Base-by-base conservation (phyloP, 2,113 vertebrate species). In the Petromus typicus region DNA sequence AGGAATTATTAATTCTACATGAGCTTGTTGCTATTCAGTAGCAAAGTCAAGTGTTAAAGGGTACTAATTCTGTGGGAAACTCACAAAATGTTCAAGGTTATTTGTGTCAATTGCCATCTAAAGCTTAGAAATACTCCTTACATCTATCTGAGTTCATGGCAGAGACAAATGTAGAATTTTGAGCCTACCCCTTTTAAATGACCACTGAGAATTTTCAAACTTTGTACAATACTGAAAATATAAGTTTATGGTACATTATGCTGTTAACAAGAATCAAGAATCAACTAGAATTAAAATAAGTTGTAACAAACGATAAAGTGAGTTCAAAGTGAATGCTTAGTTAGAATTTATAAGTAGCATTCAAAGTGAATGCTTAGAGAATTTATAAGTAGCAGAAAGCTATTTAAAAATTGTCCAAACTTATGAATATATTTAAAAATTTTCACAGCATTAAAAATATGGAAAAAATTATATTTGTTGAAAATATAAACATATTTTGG, bases 11-110 rank as follows among this genome's bases (percentile, higher is more conserved):
- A 96, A 93, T 90, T 92, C 54, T 88, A 59, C 79, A 91, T 7
- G 34, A 80, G 78, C 75, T 32, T 86, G 76, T 20, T 89, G 78
- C 84, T 96, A 93, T 48, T 92, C 64, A 94, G 48, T 78, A 85
- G 84, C 59, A 94, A 82, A 96, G 95, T 43, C 90, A 96, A 82
- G 56, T 96, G 37, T 81, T 93, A 91, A 90, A 88, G 25, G 30
- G 51, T n/a, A 34, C 73, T 78, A 66, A 64, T 56, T 90, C 63
- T 86, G 82, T 92, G 61, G 48, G 86, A 96, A 95, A 90, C 64
- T 63, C 95, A 73, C 37, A 51, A 75, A 91, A 91, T 59, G 37
- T 93, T 92, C 59, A 66, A 84, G 54, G 20, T 43, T 5, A 8
- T 64, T 91, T 94, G 64, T 90, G 92, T 92, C 75, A 86, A 83